Percentiles rank a stretch among this genome's conserved stretches.
Evolutionary conservation across 2,113 vertebrate species (phyloP).

Genomic region (Tamias sibiricus): DNA sequence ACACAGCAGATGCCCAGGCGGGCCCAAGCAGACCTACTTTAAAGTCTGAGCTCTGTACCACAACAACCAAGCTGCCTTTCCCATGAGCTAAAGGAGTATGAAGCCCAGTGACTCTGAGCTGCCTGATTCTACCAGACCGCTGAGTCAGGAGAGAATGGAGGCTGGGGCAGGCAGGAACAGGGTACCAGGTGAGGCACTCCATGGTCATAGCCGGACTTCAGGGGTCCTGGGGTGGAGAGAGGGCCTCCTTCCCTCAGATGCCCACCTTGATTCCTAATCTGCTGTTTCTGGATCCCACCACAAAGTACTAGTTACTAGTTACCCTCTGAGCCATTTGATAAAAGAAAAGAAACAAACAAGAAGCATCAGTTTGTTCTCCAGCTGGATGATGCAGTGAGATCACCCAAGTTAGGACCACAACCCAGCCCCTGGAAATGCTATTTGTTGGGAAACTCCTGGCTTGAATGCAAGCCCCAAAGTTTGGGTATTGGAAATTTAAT

Average conservation of each 20-base stretch:
- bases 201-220: too few species aligned
- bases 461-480: neutral
- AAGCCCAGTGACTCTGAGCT: neutral
- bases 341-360: slow-evolving; percentile 17
- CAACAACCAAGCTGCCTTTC: neutral
- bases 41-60: neutral
- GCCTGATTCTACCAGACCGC: neutral
- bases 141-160: neutral
- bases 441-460: neutral
- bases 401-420: slow-evolving; percentile 42
- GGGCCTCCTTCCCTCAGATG: neutral
- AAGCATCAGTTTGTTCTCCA: neutral
- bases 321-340: neutral
- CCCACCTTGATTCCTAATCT: neutral
- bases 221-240: neutral
- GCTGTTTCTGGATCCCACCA: slow-evolving; percentile 1
- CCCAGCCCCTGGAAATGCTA: slow-evolving; percentile 11
- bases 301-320: neutral
- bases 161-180: neutral
- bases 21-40: neutral
- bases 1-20: neutral
- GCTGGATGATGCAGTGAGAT: neutral
- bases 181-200: neutral
- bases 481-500: neutral
- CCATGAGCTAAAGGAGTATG: neutral